Evolutionary conservation across 1,140 invertebrate species (phyloP), one percentile per base, ranked within the genome.

Genomic region (Panagrolaimus sp.): DNA sequence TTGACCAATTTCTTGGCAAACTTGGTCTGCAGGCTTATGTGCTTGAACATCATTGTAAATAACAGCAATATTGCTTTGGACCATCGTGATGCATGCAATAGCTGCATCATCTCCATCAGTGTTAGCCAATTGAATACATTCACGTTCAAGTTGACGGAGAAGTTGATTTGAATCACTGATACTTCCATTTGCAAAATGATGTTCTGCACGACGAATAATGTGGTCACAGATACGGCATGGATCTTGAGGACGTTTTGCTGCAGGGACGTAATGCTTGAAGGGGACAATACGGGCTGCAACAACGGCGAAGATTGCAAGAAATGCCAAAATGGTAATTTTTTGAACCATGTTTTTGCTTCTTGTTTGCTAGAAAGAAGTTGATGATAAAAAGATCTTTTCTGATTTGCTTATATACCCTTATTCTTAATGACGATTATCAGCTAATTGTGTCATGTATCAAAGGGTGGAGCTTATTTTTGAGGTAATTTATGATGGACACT

Each of bases 171-270:
- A 25, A 57, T 57, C 51, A 11, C n/a, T n/a, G n/a, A 57, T 27
- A 20, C 27, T 57, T 11, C 51, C 20, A 27, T 57, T 57, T 1
- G 13, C 20, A 13, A 57, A 25, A 27, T 57, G 51, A 27, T 57
- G 51, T 16, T 57, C 51, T 11, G 51, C 51, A 13, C 27, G 0
- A 1, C 51, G 20, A 27, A 57, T 16, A 27, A 57, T 57, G 51
- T 57, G 51, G 4, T 57, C 51, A 27, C 51, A 57, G n/a, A 57
- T 57, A 2, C 51, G 51, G n/a, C 51, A 57, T 2, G 51, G 20
- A 16, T 57, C 27, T 4, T 2, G 7, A 16, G 31, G 31, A 7
- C 31, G 31, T 38, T 38, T 38, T 38, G 31, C 31, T 38, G 2
- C 31, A 38, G 31, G 31, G 31, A 38, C 31, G 7, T 38, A 38